Evolutionary conservation across 2,888 invertebrate species (phyloP), one percentile per base, ranked within the genome.

Genomic region (Chrysolina haemoptera): DNA sequence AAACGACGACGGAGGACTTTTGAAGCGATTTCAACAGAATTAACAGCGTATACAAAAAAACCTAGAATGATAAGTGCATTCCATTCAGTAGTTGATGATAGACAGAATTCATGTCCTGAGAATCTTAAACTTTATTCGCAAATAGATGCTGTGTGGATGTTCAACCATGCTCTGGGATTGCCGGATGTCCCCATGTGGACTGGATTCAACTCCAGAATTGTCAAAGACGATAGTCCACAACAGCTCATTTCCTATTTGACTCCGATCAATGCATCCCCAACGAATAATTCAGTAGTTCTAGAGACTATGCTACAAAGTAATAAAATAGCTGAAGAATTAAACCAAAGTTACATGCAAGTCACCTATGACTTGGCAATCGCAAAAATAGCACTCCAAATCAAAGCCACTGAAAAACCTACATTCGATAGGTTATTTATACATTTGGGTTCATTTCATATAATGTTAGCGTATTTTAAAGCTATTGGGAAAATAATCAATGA

Each of bases 401-500:
- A 70, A 64, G 35, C 40, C 3, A 70, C 35, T 1, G 70, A 70
- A 50, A 12, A 0, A 16, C 6, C 35, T 8, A 55, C 9, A 1
- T 68, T 68, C 27, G 9, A 16, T 27, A 68, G 35, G n/a, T 55
- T 68, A 20, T 55, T 68, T 35, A 68, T 68, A 55, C 53, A 70
- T 40, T 18, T 65, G 12, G 64, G 65, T 22, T 27, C 50, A 18
- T 70, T 65, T 41, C 70, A 70, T 11, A 55, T 70, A 14, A 27
- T 50, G 53, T 0, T 53, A 3, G 27, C 70, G 11, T 70, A 70
- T 65, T 70, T 70, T 41, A 70, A 70, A 11, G 70, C 70, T 22
- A 50, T 65, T 3, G 70, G 64, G n/a, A 70, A 70, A 70, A 14
- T 70, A 18, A 70, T 65, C 11, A 35, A 70, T 55, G 64, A 41